Evolutionary conservation across 1,140 invertebrate species (phyloP).

Genomic region (Amyelois transitella): DNA sequence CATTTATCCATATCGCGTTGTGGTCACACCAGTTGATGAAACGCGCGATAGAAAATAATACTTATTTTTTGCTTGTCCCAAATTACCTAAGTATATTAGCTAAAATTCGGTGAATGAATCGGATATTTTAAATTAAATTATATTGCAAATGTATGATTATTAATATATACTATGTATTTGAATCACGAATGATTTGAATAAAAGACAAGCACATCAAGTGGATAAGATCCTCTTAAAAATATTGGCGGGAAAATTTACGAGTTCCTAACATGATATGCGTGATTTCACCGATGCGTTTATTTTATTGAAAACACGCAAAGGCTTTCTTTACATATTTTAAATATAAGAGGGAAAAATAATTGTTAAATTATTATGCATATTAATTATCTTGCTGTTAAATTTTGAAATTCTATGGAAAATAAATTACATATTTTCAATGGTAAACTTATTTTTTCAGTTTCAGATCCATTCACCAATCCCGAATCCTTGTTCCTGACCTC

Average conservation of each 20-base stretch:
- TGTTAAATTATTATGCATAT: not conserved
- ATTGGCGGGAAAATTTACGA: not conserved
- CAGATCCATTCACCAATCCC: not conserved
- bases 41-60: not conserved
- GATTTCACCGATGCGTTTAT: not conserved
- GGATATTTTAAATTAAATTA: too few relatives aligned
- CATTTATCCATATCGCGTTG: conserved; percentile 54
- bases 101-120: too few relatives aligned
- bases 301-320: not conserved
- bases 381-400: not conserved
- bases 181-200: too few relatives aligned
- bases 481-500: not conserved
- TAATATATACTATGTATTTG: too few relatives aligned
- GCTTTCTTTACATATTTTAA: not conserved
- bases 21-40: conserved; percentile 44
- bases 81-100: not conserved
- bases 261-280: not conserved
- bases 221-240: not conserved
- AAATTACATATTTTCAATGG: not conserved
- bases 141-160: too few relatives aligned
- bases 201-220: not conserved
- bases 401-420: not conserved
- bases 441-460: not conserved
- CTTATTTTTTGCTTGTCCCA: not conserved
- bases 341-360: not conserved